These are phyloP conservation scores for Tyria jacobaeae DNA, from an alignment of 2,888 invertebrate species.

Conservation along the genomic window DNA sequence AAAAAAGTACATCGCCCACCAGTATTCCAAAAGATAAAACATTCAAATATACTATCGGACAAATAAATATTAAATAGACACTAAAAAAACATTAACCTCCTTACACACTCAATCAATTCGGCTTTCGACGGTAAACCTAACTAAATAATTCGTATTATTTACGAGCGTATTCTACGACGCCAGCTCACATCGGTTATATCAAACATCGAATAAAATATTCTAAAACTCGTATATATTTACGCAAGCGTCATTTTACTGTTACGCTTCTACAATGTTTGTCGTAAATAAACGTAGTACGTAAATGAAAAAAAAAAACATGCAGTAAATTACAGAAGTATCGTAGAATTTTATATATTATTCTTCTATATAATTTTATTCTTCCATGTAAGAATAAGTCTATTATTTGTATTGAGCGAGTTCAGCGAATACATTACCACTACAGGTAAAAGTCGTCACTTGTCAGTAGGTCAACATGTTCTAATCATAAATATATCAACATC, in stretches of 20 bases:
- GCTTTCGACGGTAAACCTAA: conserved; percentile 10
- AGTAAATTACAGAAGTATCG: neutral
- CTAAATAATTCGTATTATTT: conserved; percentile 35
- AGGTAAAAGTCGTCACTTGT: too few relatives aligned
- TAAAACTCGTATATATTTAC: conserved; percentile 22
- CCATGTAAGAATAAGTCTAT: too few relatives aligned
- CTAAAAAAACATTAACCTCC: conserved; percentile 9
- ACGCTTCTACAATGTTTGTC: neutral
- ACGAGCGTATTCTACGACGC: conserved; percentile 15
- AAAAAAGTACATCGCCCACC: too few relatives aligned
- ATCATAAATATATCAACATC: neutral
- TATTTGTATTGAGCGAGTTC: too few relatives aligned
- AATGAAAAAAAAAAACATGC: neutral
- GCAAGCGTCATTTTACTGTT: conserved; percentile 9
- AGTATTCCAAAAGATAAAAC: neutral
- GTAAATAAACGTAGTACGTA: conserved; percentile 1
- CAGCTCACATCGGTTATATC: conserved; percentile 8
- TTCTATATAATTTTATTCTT: too few relatives aligned
- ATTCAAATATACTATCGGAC: conserved; percentile 20
- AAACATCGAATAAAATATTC: conserved; percentile 24
- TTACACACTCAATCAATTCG: conserved; percentile 23
- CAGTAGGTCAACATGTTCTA: too few relatives aligned
- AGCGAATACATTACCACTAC: too few relatives aligned
- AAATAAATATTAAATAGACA: conserved; percentile 6
- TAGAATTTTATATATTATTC: too few relatives aligned